Percentiles rank a stretch among this genome's conserved stretches.
Evolutionary conservation across 2,888 invertebrate genomes (phyloP).

Genomic region (Cyaniris semiargus): DNA sequence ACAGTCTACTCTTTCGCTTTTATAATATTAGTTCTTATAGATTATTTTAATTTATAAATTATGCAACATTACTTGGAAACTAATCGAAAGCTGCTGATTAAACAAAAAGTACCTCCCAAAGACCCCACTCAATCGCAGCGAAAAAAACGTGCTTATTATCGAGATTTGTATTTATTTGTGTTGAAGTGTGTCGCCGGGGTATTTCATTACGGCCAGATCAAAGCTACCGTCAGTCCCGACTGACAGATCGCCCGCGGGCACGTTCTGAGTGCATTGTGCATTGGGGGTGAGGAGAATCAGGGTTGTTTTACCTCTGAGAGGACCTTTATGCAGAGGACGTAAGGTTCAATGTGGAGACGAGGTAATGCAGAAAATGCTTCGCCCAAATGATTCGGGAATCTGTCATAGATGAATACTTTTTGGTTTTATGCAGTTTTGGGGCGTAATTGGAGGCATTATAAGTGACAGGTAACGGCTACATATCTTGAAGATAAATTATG

Average conservation of each 20-base stretch:
- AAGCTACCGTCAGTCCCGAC: constrained; percentile 40
- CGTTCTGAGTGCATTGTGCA: constrained; percentile 40
- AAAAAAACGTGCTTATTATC: constrained; percentile 30
- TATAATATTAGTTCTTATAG: too few relatives aligned
- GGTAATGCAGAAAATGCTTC: not conserved
- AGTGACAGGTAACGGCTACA: too few relatives aligned
- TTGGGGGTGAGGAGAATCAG: not conserved
- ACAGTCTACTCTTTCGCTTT: too few relatives aligned
- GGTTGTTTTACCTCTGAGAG: not conserved
- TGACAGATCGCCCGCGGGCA: constrained; percentile 43
- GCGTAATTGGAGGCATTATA: not conserved
- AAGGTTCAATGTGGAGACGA: not conserved
- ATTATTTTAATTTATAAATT: too few relatives aligned
- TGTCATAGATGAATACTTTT: not conserved
- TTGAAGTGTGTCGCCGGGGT: constrained; percentile 39
- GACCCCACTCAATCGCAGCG: not conserved
- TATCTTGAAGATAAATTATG: too few relatives aligned
- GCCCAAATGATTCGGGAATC: not conserved
- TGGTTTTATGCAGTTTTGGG: not conserved
- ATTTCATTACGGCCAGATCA: constrained; percentile 50
- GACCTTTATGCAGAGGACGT: not conserved
- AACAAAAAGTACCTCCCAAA: not conserved
- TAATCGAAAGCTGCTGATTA: not conserved
- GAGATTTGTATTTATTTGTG: constrained; percentile 37
- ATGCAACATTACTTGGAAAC: not conserved